Evolutionary conservation across 2,888 invertebrate genomes (phyloP).

Genomic region (Anoplius nigerrimus): DNA sequence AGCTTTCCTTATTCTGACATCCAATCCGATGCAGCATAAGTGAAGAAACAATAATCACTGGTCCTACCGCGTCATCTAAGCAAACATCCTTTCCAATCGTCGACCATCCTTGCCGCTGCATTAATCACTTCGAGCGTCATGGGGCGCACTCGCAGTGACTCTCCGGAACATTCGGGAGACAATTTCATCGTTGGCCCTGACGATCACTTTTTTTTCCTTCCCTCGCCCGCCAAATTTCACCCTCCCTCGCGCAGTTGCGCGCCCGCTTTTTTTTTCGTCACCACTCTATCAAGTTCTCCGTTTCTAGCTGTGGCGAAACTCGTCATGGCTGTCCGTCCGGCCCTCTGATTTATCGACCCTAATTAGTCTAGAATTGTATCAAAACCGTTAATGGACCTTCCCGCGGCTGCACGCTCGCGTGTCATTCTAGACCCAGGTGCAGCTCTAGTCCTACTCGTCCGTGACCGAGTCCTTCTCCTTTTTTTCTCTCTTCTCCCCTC

Average conservation of each 20-base stretch:
- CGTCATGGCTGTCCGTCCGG: constrained; percentile 52
- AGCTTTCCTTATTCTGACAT: too few relatives aligned
- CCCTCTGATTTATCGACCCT: constrained; percentile 68
- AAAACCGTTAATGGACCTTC: constrained; percentile 49
- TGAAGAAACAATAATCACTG: too few relatives aligned
- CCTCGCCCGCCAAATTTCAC: constrained; percentile 32
- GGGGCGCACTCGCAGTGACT: constrained; percentile 30
- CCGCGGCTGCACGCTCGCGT: constrained; percentile 4
- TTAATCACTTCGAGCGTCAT: constrained; percentile 10
- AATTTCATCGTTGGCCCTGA: constrained; percentile 54
- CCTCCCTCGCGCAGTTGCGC: constrained; percentile 10
- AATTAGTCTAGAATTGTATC: constrained; percentile 66
- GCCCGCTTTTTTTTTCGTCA: constrained; percentile 35
- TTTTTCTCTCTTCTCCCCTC: neutral
- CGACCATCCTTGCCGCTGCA: neutral
- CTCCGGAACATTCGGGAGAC: constrained; percentile 48
- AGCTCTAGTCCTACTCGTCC: neutral
- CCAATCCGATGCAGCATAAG: too few relatives aligned
- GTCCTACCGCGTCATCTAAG: too few relatives aligned
- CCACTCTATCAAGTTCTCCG: constrained; percentile 8
- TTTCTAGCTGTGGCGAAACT: neutral
- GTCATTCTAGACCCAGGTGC: constrained; percentile 11
- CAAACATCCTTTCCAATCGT: neutral
- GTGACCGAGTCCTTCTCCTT: neutral
- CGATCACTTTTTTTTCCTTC: constrained; percentile 27